Evolutionary conservation across 2,797 vertebrate genomes (phyloP).

Genomic region (Bufotes viridis): DNA sequence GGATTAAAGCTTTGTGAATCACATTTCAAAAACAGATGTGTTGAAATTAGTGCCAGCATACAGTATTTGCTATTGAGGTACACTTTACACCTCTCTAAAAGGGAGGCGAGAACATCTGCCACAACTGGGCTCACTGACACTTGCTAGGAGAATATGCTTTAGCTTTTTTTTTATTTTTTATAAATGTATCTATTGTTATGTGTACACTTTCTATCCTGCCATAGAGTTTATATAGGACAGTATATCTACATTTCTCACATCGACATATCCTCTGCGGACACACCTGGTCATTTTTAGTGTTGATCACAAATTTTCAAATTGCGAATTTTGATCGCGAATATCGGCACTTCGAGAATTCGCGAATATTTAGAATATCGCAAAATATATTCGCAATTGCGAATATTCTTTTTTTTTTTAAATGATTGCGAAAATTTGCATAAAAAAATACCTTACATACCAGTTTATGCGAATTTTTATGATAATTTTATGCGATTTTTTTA

Average conservation of each 20-base stretch:
- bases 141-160: not conserved
- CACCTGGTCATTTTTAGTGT: not conserved
- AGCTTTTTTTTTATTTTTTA: not conserved
- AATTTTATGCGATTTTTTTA: too few relatives aligned
- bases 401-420: too few relatives aligned
- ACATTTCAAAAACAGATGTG: slow-evolving; percentile 44
- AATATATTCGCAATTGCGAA: too few relatives aligned
- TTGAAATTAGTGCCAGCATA: slow-evolving; percentile 16
- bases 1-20: slow-evolving; percentile 4
- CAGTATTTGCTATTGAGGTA: slow-evolving; percentile 35
- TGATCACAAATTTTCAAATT: too few relatives aligned
- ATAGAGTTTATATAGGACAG: not conserved
- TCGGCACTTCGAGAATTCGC: too few relatives aligned
- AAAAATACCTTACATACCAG: too few relatives aligned
- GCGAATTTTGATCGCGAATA: too few relatives aligned
- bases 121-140: not conserved
- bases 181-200: not conserved
- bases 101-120: slow-evolving; percentile 39
- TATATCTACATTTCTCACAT: not conserved
- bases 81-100: slow-evolving; percentile 34
- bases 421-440: too few relatives aligned
- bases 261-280: not conserved
- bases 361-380: too few relatives aligned
- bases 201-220: not conserved
- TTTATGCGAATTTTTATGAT: too few relatives aligned